Evolutionary conservation across 1,140 invertebrate genomes (phyloP).

Genomic region (Bombus waltoni): DNA sequence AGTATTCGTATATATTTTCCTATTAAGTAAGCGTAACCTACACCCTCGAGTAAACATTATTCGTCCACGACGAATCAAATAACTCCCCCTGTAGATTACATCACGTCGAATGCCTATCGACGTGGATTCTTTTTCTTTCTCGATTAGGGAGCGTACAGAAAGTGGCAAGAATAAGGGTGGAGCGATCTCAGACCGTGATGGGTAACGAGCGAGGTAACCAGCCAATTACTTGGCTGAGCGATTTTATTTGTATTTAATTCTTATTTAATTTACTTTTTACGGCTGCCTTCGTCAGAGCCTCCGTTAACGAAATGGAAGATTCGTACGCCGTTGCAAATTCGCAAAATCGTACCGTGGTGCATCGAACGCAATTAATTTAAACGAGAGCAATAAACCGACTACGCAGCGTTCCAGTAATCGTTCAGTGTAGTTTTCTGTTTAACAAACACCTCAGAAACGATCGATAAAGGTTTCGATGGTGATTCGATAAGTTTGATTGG

Average conservation of each 20-base stretch:
- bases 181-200: constrained; percentile 59
- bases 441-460: neutral
- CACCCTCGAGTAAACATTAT: constrained; percentile 22
- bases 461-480: neutral
- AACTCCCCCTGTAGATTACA: constrained; percentile 75
- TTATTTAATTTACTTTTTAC: constrained; percentile 83
- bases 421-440: neutral
- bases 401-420: too few species aligned
- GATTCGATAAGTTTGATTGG: neutral
- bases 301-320: constrained; percentile 77
- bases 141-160: constrained; percentile 24
- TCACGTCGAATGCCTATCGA: constrained; percentile 73
- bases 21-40: neutral
- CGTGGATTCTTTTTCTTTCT: constrained; percentile 74
- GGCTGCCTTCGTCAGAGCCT: constrained; percentile 61
- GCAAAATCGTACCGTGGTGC: constrained; percentile 3
- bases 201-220: constrained; percentile 69
- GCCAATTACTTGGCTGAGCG: constrained; percentile 82
- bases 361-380: constrained; percentile 36
- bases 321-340: constrained; percentile 63
- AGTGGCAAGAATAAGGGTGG: constrained; percentile 46
- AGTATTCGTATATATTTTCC: neutral
- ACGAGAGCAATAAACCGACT: constrained; percentile 12
- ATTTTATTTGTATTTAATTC: constrained; percentile 83
- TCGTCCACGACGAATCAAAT: constrained; percentile 39